Conservation (phyloP, 2,113 vertebrate genomes). For the Tiliqua scincoides region DNA sequence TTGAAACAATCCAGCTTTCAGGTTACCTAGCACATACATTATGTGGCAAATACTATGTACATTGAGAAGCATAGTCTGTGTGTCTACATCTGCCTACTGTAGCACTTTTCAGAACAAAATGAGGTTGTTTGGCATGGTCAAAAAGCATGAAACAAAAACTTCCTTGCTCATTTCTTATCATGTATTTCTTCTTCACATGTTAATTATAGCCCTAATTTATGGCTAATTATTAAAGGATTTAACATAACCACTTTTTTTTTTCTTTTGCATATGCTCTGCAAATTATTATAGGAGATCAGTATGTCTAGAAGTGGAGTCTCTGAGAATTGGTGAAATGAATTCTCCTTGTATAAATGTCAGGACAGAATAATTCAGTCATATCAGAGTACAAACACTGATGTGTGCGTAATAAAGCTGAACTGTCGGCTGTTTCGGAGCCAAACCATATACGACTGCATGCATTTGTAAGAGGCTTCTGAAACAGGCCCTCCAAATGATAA, state of each 20-base stretch:
- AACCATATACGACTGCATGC: background rate
- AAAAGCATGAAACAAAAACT: slow-evolving; percentile 23
- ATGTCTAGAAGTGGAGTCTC: background rate
- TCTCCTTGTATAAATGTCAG: background rate
- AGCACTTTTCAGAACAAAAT: background rate
- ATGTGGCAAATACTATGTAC: rapidly evolving
- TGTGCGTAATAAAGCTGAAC: background rate
- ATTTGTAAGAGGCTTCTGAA: slow-evolving; percentile 26
- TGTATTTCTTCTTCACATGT: slow-evolving; percentile 3
- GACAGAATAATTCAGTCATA: background rate
- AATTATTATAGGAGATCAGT: background rate
- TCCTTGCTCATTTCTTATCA: background rate
- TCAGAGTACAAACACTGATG: background rate
- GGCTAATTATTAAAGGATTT: slow-evolving; percentile 46
- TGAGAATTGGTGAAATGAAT: background rate
- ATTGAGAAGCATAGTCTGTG: background rate
- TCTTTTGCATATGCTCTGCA: slow-evolving; percentile 5
- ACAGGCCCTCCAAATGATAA: slow-evolving; percentile 32
- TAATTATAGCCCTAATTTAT: slow-evolving; percentile 40
- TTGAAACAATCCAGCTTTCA: background rate
- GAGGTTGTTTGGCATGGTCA: background rate
- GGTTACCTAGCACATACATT: rapidly evolving
- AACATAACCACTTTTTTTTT: slow-evolving; percentile 47
- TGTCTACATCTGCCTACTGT: background rate
- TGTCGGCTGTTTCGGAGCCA: background rate